Percentiles rank a stretch among this genome's conserved stretches.
Evolutionary conservation across 1,140 invertebrate species (phyloP).

Genomic region (Drosophila serrata): DNA sequence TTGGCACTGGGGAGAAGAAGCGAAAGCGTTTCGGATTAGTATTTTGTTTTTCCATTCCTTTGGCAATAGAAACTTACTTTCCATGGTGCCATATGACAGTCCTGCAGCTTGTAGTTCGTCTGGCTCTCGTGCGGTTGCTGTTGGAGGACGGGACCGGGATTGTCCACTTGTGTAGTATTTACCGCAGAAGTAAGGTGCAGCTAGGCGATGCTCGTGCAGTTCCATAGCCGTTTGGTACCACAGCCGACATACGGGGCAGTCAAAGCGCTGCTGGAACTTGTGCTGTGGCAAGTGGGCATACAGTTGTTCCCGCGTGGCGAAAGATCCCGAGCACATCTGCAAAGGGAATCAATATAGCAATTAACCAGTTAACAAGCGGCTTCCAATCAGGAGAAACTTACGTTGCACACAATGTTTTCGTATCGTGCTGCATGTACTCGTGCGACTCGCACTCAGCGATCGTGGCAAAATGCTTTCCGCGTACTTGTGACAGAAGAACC

Average conservation of each 20-base stretch:
- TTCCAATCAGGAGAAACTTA: constrained; percentile 29
- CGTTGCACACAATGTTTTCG: constrained; percentile 80
- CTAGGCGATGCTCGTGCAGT: constrained; percentile 74
- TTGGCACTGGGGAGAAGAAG: constrained; percentile 38
- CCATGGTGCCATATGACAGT: constrained; percentile 78
- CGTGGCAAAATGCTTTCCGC: constrained; percentile 75
- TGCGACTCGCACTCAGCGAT: constrained; percentile 77
- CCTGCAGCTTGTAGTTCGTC: constrained; percentile 74
- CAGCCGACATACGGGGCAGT: constrained; percentile 77
- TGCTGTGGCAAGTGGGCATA: constrained; percentile 76
- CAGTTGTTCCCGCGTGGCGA: constrained; percentile 68
- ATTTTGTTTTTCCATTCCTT: neutral
- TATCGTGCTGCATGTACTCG: constrained; percentile 81
- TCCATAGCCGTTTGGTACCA: constrained; percentile 77
- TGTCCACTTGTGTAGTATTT: constrained; percentile 66
- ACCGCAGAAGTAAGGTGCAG: constrained; percentile 78
- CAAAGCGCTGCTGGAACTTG: constrained; percentile 75
- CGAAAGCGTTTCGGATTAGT: neutral
- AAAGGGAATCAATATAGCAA: neutral
- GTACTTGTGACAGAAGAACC: constrained; percentile 82
- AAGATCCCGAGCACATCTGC: constrained; percentile 75
- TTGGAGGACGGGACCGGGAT: constrained; percentile 39
- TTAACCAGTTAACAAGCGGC: neutral
- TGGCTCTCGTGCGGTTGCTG: constrained; percentile 52
- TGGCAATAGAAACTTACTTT: constrained; percentile 57